These are phyloP conservation scores for Cataglyphis albicans DNA, from an alignment of 2,888 invertebrate species.

Conservation along the genomic window DNA sequence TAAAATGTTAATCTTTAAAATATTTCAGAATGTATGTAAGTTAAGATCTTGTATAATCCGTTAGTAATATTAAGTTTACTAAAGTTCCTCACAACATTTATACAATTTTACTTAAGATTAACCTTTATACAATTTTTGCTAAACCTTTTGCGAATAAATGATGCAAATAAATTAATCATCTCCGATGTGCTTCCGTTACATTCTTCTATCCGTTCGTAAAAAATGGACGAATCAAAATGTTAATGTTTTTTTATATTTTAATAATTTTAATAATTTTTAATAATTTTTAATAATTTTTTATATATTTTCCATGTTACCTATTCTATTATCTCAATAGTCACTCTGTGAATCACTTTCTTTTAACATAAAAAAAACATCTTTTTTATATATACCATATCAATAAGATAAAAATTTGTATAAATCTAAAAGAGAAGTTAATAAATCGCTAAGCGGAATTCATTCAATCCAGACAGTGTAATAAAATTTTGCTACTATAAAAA, in stretches of 20 bases:
- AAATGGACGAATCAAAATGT: not conserved
- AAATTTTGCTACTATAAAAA: not conserved
- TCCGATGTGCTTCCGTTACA: not conserved
- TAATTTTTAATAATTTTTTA: not conserved
- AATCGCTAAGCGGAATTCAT: not conserved
- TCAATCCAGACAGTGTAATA: not conserved
- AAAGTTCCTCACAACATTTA: constrained; percentile 26
- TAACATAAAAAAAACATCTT: not conserved
- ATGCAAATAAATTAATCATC: not conserved
- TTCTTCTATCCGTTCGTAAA: not conserved
- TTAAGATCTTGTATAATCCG: constrained; percentile 41
- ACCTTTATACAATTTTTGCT: constrained; percentile 53
- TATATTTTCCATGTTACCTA: not conserved
- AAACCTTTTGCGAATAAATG: constrained; percentile 37
- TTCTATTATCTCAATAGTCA: not conserved
- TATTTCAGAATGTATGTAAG: constrained; percentile 24
- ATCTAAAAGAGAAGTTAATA: not conserved
- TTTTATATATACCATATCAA: not conserved
- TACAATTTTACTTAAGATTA: constrained; percentile 46
- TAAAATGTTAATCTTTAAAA: not conserved
- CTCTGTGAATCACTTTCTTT: not conserved
- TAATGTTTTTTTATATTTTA: not conserved
- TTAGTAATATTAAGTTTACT: constrained; percentile 39
- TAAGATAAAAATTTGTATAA: not conserved
- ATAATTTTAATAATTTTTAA: not conserved